Evolutionary conservation across 2,888 invertebrate genomes (phyloP), one percentile per base, ranked within the genome.

Genomic region (Catocala nupta): DNA sequence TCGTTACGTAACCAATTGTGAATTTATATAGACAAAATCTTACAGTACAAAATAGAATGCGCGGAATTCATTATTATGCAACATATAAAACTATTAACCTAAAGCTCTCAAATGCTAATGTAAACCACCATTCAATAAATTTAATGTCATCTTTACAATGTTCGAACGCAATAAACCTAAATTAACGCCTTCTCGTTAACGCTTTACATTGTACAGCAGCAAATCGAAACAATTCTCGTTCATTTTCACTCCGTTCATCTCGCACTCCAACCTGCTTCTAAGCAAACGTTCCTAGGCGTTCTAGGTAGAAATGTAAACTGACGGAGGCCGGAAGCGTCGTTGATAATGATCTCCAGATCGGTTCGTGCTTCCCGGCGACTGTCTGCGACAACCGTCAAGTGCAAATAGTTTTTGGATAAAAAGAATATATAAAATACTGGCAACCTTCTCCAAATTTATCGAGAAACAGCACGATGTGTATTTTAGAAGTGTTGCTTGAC

Each of bases 261-360:
- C 25, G 5, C 54, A 39, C 8, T 12, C 9, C n/a, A 47, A 48
- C 62, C 34, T 36, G 43, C 12, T 8, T 11, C 36, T 10, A 51
- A 53, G 54, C 59, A 50, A 49, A 55, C 39, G 48, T 44, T 48
- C 7, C 57, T 44, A 65, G 62, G 13, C 51, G 54, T 39, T 55
- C 51, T 48, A 62, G 43, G 49, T 33, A 56, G 52, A 68, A 64
- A 68, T 65, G 59, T 64, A 70, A 76, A 78, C 78, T 67, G 77
- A 75, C 69, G 58, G 64, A 61, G 58, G 63, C 73, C 75, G 78
- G 83, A 80, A 78, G 77, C 78, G 69, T 64, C 55, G 39, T 55
- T 76, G 86, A 87, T 87, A 84, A 84, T 78, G 80, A 85, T 86
- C 86, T 80, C 36, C 65, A 78, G 78, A 78, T 77, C 75, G 75